Conservation (phyloP, 2,888 invertebrate genomes). For the Eledona agricola region DNA sequence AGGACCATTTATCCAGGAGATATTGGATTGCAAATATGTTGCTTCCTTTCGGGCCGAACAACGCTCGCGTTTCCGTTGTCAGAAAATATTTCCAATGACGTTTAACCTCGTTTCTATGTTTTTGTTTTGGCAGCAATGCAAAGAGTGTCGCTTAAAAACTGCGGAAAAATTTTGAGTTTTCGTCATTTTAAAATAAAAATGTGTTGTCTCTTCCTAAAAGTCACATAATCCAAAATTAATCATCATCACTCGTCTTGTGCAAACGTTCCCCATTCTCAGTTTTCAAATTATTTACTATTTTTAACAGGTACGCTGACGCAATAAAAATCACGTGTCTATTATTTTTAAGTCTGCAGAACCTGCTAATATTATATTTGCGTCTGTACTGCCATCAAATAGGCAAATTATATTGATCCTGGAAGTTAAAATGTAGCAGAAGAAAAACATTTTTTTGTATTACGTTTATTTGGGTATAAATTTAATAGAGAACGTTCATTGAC, state of each 20-base stretch:
- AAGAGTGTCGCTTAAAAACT: conserved; percentile 12
- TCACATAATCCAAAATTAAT: conserved; percentile 3
- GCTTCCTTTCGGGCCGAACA: too few relatives aligned
- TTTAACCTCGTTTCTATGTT: conserved; percentile 24
- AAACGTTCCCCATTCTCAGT: conserved; percentile 7
- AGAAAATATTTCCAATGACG: conserved; percentile 22
- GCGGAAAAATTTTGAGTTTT: conserved; percentile 3
- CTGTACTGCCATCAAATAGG: too few relatives aligned
- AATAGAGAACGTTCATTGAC: conserved; percentile 22
- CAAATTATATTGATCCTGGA: too few relatives aligned
- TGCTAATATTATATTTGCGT: too few relatives aligned
- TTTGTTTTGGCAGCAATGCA: conserved; percentile 23
- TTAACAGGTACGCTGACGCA: conserved; percentile 3
- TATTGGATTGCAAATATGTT: too few relatives aligned
- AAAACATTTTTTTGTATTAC: too few relatives aligned
- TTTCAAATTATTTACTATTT: conserved; percentile 15
- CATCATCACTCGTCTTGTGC: conserved; percentile 1
- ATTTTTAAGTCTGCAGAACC: too few relatives aligned
- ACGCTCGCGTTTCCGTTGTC: conserved; percentile 2
- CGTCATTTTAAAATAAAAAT: conserved; percentile 5
- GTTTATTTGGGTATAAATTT: too few relatives aligned
- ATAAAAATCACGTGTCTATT: conserved; percentile 17
- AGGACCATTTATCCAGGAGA: too few relatives aligned
- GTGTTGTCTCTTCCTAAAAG: too few relatives aligned
- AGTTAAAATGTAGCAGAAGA: too few relatives aligned